Base-by-base conservation (phyloP, 2,113 vertebrate genomes). In the Xiphias gladius region DNA sequence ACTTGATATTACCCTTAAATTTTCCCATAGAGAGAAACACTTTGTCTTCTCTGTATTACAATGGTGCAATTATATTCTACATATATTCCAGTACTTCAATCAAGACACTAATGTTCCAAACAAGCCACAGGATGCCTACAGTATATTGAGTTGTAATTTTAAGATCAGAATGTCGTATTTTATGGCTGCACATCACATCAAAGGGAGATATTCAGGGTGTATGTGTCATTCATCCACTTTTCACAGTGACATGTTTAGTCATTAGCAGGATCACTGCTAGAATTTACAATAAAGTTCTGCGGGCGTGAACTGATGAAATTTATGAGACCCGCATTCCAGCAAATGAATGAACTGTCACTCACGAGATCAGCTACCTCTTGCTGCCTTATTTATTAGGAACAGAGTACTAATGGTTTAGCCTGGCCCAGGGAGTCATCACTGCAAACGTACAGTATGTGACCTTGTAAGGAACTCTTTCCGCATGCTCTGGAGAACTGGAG, bases 151-250 rank as follows among this genome's bases (percentile, higher is more conserved):
- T 10, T 62, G 7, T 17, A 6, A 28, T 22, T 54, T 16, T 63
- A 22, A 24, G 26, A 39, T 24, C 10, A 8, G 24, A 19, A 37
- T 52, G 12, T 11, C 19, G 22, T 54, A 24, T 28, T 28, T n/a
- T 73, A 48, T 30, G 26, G 24, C 24, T 73, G 17, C 8, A 30
- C 24, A 46, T 46, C 64, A 20, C n/a, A 64, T 76, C 17, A 32
- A 46, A 46, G 52, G 28, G 16, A 65, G 32, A n/a, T 20, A 43
- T 30, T 76, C 19, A 41, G 20, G 24, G 17, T 35, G 3, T 39
- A 24, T 65, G n/a, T 37, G 48, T 79, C 66, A 69, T 37, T 37
- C 16, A 39, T 52, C 55, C 11, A 48, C 9, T 24, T 77, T 58
- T 50, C 28, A 59, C 26, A 39, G 43, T 37, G 26, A 46, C 35